These are phyloP conservation scores for Colletes gigas DNA, from an alignment of 1,140 invertebrate species.

Conservation along the genomic window DNA sequence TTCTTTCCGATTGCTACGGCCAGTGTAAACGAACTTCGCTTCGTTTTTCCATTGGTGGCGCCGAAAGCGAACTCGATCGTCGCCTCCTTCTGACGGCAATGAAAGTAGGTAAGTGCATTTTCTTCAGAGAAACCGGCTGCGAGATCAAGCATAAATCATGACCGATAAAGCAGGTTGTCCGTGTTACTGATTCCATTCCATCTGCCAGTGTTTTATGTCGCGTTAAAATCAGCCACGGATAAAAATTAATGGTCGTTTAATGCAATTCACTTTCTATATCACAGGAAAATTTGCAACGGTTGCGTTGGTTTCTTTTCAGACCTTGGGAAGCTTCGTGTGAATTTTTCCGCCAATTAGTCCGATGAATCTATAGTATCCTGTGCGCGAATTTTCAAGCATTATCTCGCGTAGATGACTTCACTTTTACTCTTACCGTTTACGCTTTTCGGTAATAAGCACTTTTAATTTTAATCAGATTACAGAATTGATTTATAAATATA, in stretches of 20 bases:
- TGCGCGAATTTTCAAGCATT: neutral
- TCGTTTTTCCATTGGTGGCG: slow-evolving; percentile 70
- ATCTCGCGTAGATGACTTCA: neutral
- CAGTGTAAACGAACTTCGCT: slow-evolving; percentile 58
- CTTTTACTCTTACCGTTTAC: neutral
- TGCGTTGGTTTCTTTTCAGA: neutral
- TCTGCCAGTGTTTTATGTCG: neutral
- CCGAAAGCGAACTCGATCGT: slow-evolving; percentile 61
- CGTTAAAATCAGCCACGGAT: neutral
- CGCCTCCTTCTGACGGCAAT: slow-evolving; percentile 52
- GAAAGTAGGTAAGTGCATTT: slow-evolving; percentile 65
- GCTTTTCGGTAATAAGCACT: no score
- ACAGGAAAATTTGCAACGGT: neutral
- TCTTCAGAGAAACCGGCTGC: slow-evolving; percentile 50
- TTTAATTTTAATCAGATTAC: neutral
- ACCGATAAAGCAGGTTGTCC: slow-evolving; percentile 22
- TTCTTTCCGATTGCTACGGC: no score
- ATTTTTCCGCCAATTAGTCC: neutral
- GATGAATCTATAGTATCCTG: neutral
- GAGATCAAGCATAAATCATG: slow-evolving; percentile 6
- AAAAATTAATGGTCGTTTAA: neutral
- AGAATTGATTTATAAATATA: neutral
- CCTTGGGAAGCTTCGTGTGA: neutral
- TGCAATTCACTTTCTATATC: neutral
- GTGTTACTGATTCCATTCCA: neutral